Conservation (phyloP, 2,888 invertebrate species). For the Corbicula japonica region DNA sequence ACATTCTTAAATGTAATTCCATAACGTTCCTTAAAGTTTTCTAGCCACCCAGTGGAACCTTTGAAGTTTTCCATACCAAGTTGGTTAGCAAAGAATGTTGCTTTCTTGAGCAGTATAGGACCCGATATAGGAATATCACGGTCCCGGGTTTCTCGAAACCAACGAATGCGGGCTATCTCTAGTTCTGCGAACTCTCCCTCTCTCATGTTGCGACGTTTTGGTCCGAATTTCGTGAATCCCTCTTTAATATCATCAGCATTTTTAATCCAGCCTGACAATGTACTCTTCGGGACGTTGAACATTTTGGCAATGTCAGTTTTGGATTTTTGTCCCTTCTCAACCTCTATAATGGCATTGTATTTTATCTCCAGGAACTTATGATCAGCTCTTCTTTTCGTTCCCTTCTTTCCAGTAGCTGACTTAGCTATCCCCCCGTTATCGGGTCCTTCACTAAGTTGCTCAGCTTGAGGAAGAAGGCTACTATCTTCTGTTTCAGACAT, state of each 20-base stretch:
- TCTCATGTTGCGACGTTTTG: conserved; percentile 17
- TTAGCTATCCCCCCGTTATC: no score
- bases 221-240: conserved; percentile 22
- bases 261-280: neutral
- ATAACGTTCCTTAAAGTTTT: no score
- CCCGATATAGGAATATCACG: conserved; percentile 42
- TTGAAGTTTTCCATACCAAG: conserved; percentile 42
- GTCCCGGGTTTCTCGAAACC: conserved; percentile 28
- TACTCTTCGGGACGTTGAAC: neutral
- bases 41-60: conserved; percentile 46
- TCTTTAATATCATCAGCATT: neutral
- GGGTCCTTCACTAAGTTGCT: no score
- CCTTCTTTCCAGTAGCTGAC: no score
- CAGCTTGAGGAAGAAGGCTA: no score
- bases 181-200: conserved; percentile 29
- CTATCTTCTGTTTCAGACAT: no score
- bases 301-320: neutral
- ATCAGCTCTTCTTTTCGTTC: no score
- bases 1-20: no score
- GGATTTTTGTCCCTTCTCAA: no score
- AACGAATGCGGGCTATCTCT: conserved; percentile 25
- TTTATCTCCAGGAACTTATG: no score
- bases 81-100: conserved; percentile 21
- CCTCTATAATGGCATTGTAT: no score
- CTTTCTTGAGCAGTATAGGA: conserved; percentile 57